phyloP scores from a whole-genome alignment of 2,797 vertebrate genomes.

The Acanthornis magna region DNA sequence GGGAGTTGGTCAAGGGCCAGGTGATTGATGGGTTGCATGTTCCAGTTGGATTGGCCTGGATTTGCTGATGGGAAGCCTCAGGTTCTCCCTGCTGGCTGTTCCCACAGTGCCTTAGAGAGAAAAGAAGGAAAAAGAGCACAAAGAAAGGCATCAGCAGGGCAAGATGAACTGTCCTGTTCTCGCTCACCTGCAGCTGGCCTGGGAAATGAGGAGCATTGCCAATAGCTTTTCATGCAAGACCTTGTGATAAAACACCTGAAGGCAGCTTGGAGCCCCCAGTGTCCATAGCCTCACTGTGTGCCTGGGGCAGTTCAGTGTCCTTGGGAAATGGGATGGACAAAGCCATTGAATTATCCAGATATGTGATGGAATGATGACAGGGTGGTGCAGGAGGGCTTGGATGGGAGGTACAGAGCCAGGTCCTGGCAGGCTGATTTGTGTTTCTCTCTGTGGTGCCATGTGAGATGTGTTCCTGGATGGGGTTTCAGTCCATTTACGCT shows the following conservation, averaged over 20 bases:
- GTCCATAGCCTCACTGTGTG: rapidly evolving
- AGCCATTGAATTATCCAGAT: background rate
- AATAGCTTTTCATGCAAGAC: background rate
- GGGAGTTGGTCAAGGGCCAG: background rate
- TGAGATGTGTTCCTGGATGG: background rate
- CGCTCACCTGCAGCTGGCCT: background rate
- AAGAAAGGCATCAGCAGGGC: background rate
- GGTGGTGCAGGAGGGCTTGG: background rate
- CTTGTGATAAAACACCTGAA: background rate
- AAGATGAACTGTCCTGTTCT: background rate
- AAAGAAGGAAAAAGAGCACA: background rate
- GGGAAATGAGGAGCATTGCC: background rate
- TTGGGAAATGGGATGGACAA: background rate
- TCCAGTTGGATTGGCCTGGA: background rate
- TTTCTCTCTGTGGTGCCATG: background rate
- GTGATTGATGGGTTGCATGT: background rate
- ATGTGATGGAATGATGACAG: background rate
- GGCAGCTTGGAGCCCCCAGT: background rate
- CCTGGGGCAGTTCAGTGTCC: rapidly evolving
- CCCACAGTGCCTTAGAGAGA: background rate
- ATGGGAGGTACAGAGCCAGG: background rate
- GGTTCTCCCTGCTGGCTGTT: background rate
- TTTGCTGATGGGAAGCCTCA: background rate
- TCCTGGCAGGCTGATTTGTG: background rate
- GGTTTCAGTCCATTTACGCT: background rate